These are phyloP conservation scores for Montifringilla adamsi DNA, from an alignment of 2,113 vertebrate genomes.

Conservation along the genomic window DNA sequence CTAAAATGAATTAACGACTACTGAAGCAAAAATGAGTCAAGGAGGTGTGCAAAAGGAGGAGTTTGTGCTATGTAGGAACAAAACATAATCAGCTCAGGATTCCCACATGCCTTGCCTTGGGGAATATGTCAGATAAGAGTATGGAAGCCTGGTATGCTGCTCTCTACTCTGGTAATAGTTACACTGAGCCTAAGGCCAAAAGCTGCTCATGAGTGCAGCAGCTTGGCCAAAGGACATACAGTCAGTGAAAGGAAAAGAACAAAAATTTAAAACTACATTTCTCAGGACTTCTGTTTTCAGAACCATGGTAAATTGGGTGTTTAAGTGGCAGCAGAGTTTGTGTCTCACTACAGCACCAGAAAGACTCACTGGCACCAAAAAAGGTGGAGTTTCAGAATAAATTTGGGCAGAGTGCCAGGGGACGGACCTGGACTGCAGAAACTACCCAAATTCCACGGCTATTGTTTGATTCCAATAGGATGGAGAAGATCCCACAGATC, in stretches of 20 bases:
- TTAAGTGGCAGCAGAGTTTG: neutral
- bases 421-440: neutral
- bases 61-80: neutral
- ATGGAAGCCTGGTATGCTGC: neutral
- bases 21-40: neutral
- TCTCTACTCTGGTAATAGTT: neutral
- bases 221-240: neutral
- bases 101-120: neutral
- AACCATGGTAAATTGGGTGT: neutral
- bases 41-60: neutral
- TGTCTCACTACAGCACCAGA: neutral
- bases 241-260: neutral
- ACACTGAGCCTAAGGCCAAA: neutral
- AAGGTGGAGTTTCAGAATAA: neutral
- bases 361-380: neutral
- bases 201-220: neutral
- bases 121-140: neutral
- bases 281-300: neutral
- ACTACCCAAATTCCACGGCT: neutral
- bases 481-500: neutral
- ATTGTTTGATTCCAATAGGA: rapidly evolving
- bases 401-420: neutral
- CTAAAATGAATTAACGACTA: neutral
- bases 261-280: neutral
- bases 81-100: neutral